Evolutionary conservation across 2,888 invertebrate genomes (phyloP).

Genomic region (Nasonovia ribisnigri): DNA sequence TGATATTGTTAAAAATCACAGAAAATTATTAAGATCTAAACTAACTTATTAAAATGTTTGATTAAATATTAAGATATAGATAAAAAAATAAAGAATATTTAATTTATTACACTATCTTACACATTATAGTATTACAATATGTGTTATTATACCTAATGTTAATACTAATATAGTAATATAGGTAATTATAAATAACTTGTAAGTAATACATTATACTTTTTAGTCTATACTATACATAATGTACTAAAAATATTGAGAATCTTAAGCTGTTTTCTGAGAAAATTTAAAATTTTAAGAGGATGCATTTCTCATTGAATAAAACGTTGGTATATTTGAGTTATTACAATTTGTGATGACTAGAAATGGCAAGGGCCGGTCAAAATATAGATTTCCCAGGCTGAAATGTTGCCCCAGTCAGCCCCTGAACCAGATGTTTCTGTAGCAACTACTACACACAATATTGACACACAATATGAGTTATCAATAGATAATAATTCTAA

Average conservation of each 20-base stretch:
- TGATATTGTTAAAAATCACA: constrained; percentile 7
- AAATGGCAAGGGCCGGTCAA: background rate
- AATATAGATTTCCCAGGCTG: background rate
- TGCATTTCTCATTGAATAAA: too few species aligned
- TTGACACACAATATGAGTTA: too few species aligned
- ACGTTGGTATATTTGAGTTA: background rate
- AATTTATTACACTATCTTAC: too few species aligned
- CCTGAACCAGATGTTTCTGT: background rate
- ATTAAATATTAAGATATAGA: background rate
- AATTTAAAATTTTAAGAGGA: too few species aligned
- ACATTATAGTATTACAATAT: too few species aligned
- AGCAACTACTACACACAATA: too few species aligned
- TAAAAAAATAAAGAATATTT: background rate
- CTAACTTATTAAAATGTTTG: background rate
- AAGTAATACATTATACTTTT: too few species aligned
- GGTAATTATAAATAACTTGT: background rate
- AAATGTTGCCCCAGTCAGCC: background rate
- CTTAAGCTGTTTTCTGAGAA: too few species aligned
- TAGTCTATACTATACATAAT: too few species aligned
- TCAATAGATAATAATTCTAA: too few species aligned
- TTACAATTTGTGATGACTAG: background rate
- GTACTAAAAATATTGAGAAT: too few species aligned
- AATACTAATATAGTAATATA: background rate
- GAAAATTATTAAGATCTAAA: background rate
- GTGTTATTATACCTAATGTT: background rate